These are phyloP conservation scores for Silurus asotus DNA, from an alignment of 2,113 vertebrate species.

Conservation along the genomic window DNA sequence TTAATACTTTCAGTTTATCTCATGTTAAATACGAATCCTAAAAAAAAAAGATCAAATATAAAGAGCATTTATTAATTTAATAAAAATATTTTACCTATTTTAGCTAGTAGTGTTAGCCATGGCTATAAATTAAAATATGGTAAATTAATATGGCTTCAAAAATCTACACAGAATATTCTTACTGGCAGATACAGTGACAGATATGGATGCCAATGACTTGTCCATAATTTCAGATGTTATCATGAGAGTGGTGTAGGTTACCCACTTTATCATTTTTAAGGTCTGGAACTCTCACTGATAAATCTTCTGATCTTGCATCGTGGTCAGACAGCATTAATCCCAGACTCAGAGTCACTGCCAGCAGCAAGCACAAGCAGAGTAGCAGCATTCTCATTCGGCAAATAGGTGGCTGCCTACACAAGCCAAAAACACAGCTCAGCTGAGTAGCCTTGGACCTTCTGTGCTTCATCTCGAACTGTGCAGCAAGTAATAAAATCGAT, in stretches of 20 bases:
- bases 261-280: conserved; percentile 56
- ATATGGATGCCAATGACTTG: not conserved
- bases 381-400: conserved; percentile 50
- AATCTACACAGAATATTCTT: not conserved
- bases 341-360: conserved; percentile 50
- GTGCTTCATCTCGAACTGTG: conserved; percentile 42
- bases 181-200: not conserved
- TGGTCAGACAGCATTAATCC: conserved; percentile 46
- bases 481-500: conserved; percentile 13
- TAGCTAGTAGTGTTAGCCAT: not conserved
- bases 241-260: not conserved
- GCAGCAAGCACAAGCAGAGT: conserved; percentile 49
- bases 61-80: not conserved
- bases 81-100: too few relatives aligned
- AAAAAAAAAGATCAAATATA: not conserved
- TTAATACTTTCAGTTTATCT: not conserved
- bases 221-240: too few relatives aligned
- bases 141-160: not conserved
- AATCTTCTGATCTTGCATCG: conserved; percentile 28
- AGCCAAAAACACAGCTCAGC: conserved; percentile 31
- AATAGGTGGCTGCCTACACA: conserved; percentile 38
- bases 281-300: conserved; percentile 45
- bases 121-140: too few relatives aligned
- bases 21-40: not conserved
- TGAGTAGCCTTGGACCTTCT: conserved; percentile 36